Evolutionary conservation across 2,888 invertebrate genomes (phyloP).

Genomic region (Rotaria magnacalcarata): DNA sequence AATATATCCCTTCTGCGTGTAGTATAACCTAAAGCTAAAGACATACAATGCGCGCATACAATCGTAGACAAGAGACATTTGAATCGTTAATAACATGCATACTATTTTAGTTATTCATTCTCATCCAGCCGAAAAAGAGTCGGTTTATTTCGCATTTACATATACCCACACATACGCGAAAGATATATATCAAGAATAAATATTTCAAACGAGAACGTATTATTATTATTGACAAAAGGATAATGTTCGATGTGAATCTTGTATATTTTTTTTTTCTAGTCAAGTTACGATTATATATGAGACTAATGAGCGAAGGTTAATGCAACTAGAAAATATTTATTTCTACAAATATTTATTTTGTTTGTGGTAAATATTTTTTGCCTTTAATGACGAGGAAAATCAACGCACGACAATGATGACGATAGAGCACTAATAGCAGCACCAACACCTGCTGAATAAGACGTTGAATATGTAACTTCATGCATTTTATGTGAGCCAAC

Average conservation of each 20-base stretch:
- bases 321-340: neutral
- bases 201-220: neutral
- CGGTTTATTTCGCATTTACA: neutral
- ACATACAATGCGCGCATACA: neutral
- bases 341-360: neutral
- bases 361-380: neutral
- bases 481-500: neutral
- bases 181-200: neutral
- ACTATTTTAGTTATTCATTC: neutral
- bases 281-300: neutral
- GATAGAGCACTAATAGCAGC: neutral
- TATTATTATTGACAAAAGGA: neutral
- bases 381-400: neutral
- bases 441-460: neutral
- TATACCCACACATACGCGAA: neutral
- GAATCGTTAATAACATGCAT: neutral
- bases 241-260: neutral
- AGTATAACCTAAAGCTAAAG: neutral
- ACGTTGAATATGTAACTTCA: constrained; percentile 15
- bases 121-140: neutral
- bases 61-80: neutral
- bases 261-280: neutral
- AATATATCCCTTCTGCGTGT: neutral
- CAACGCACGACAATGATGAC: neutral
- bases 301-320: neutral